Base-by-base conservation (phyloP, 2,113 vertebrate species). In the Ophthalmolycus amberensis region DNA sequence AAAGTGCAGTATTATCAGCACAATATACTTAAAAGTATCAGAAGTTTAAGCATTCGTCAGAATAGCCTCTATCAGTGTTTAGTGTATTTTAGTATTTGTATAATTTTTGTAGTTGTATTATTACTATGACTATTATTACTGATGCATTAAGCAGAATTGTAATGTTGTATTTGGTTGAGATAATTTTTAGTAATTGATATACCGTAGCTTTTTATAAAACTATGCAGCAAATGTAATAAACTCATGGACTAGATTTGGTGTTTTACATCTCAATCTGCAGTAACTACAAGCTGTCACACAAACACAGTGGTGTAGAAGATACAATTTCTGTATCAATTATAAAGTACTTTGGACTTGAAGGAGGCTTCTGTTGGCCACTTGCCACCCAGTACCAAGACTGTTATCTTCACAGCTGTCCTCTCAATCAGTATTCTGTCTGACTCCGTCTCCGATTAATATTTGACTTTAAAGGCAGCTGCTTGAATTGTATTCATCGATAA, bases 161-260 rank as follows among this genome's bases (percentile, higher is more conserved):
- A 58, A 74, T n/a, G 7, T 62, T 68, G 16, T 11, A 58, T 67
- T 68, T 58, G 50, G 10, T 56, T 58, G 18, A 67, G 34, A 66
- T 66, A 0, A 40, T 58, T 27, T 38, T 11, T 15, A 48, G 20
- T 34, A 9, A 9, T 5, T 46, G 6, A 59, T 56, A 40, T 16
- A 4, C 4, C 25, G 32, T 71, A 58, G 52, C 5, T n/a, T 15
- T 59, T 73, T 44, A 38, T 27, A n/a, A 1, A n/a, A 16, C 50
- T 11, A 52, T 34, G 12, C 12, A 48, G 20, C 9, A 66, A 12
- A 44, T 77, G 29, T 32, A 44, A 37, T 22, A 22, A 20, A 20
- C 20, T 11, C 34, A 63, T 64, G 62, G 18, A 38, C 42, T 38
- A 40, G 42, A 69, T 34, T 52, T 75, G 29, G 8, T 63, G 3